These are phyloP conservation scores for Xiphias gladius DNA, from an alignment of 2,113 vertebrate species.

Conservation along the genomic window DNA sequence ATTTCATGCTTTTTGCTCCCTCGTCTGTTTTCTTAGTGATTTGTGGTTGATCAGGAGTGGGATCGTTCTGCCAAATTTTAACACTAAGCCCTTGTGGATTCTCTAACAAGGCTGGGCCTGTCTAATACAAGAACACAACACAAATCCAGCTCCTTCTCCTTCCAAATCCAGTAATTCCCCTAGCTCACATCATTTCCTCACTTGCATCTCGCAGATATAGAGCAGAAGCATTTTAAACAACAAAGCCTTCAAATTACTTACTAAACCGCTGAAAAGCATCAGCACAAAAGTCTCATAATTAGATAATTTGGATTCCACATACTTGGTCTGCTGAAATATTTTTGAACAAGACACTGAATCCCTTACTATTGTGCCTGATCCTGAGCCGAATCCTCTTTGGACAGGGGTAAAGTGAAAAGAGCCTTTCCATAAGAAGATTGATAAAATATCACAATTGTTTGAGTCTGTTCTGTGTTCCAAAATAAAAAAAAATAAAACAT, in stretches of 20 bases:
- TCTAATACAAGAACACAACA: slow-evolving; percentile 66
- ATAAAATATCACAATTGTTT: slow-evolving; percentile 5
- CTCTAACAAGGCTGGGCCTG: slow-evolving; percentile 75
- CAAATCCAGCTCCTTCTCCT: slow-evolving; percentile 63
- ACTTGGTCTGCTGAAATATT: slow-evolving; percentile 14
- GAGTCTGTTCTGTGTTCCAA: neutral
- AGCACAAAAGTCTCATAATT: neutral
- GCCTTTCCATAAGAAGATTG: slow-evolving; percentile 7
- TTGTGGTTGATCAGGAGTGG: slow-evolving; percentile 63
- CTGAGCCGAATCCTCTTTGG: neutral
- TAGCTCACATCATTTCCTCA: slow-evolving; percentile 59
- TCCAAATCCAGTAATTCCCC: slow-evolving; percentile 66
- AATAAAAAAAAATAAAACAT: neutral
- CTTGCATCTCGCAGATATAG: slow-evolving; percentile 26
- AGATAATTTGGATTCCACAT: slow-evolving; percentile 14
- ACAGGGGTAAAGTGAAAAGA: slow-evolving; percentile 19
- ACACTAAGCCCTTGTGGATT: slow-evolving; percentile 73
- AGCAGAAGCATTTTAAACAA: slow-evolving; percentile 17
- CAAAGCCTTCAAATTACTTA: slow-evolving; percentile 7
- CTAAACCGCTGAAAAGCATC: slow-evolving; percentile 5
- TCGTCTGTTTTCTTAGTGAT: slow-evolving; percentile 46
- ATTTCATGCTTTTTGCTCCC: slow-evolving; percentile 52
- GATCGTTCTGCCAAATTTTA: slow-evolving; percentile 66
- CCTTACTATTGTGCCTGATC: slow-evolving; percentile 5
- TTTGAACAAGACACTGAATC: slow-evolving; percentile 6